Base-by-base conservation (phyloP, 2,888 invertebrate species). In the Epistrophella euchroma region DNA sequence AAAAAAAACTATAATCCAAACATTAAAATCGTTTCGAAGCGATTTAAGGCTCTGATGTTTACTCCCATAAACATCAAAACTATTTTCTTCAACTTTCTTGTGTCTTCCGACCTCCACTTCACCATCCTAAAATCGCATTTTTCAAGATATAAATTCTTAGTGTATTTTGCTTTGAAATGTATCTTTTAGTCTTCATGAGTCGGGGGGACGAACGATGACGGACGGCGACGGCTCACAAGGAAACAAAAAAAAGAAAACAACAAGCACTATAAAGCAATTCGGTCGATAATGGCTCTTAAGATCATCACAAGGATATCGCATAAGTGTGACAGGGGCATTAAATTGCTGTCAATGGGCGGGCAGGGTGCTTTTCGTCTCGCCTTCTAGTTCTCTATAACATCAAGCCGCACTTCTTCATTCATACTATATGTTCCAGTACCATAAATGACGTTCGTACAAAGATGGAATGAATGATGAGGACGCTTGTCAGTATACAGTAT, bases 291-390 rank as follows among this genome's bases (percentile, higher is more conserved):
- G 71, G 80, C 79, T 75, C 84, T 84, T 56, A 58, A 72, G 79
- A 84, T 80, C 79, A 80, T 79, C 79, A 17, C 79, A 84, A 75
- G 84, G 84, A 79, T 84, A 85, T 68, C 76, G 45, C 47, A 68
- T 62, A 80, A 85, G 81, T 85, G 85, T 85, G 85, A 81, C 85
- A 76, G 81, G 85, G 76, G 85, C 76, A 80, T 85, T 81, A 80
- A 81, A 81, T 85, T 80, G 85, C 75, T 71, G 80, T 76, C 81
- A 60, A 66, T 72, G 74, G 68, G 70, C 50, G 58, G 68, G 64
- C 43, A 50, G 68, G 22, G 15, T 68, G 66, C 35, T 28, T 17
- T 11, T 47, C 19, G 25, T 37, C 43, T 52, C 13, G n/a, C 56
- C 37, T 55, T 4, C n/a, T 28, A 3, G 19, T 37, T 3, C 32